Evolutionary conservation across 2,888 invertebrate genomes (phyloP).

Genomic region (Lasioglossum calceatum): DNA sequence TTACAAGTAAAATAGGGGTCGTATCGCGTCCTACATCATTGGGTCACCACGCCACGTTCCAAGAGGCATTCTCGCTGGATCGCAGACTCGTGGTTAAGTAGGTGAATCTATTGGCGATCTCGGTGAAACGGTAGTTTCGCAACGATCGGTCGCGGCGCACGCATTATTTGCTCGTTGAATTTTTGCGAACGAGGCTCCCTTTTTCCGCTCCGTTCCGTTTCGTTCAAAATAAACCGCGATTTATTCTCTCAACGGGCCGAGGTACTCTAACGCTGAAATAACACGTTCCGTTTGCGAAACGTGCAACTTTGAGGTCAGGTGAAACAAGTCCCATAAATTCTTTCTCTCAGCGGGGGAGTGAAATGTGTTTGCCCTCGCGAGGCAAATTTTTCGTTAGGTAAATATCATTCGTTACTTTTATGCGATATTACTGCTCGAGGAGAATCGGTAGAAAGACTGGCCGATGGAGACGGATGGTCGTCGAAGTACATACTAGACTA

Average conservation of each 20-base stretch:
- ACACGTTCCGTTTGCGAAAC: neutral
- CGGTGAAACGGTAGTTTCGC: conserved; percentile 36
- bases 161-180: conserved; percentile 49
- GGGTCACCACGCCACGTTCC: conserved; percentile 25
- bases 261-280: neutral
- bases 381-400: conserved; percentile 14
- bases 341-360: neutral
- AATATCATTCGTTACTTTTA: conserved; percentile 5
- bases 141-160: conserved; percentile 34
- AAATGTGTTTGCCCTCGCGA: conserved; percentile 19
- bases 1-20: conserved; percentile 47
- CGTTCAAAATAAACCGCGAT: conserved; percentile 29
- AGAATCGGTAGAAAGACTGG: neutral
- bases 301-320: conserved; percentile 10
- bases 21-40: conserved; percentile 53
- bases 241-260: conserved; percentile 14
- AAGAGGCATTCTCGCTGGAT: conserved; percentile 37
- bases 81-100: conserved; percentile 29
- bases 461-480: neutral
- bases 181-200: conserved; percentile 17
- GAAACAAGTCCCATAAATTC: neutral
- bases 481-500: neutral
- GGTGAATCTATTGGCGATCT: conserved; percentile 55
- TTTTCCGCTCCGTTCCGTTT: neutral
- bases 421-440: neutral